phyloP scores from a whole-genome alignment of 2,888 invertebrate species.

The Trachelus tabidus region DNA sequence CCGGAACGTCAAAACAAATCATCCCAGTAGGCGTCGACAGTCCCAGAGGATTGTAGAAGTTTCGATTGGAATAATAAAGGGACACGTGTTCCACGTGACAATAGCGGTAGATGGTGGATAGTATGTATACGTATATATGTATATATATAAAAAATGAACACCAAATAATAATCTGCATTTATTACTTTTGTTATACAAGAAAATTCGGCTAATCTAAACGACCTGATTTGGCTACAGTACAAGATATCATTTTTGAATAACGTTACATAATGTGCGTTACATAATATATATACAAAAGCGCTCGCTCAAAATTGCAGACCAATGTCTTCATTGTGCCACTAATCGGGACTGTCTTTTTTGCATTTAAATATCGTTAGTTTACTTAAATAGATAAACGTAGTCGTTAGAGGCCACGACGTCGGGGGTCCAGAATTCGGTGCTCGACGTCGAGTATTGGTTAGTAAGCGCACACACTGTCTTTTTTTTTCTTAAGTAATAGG shows the following conservation, averaged over 20 bases:
- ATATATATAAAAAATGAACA: constrained; percentile 34
- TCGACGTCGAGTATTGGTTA: constrained; percentile 41
- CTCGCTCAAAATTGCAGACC: constrained; percentile 51
- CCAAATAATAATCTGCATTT: constrained; percentile 58
- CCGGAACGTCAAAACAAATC: not conserved
- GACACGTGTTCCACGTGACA: not conserved
- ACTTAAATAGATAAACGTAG: constrained; percentile 43
- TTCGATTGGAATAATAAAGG: not conserved
- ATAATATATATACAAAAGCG: constrained; percentile 63
- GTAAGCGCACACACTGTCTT: constrained; percentile 63
- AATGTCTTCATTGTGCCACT: constrained; percentile 44
- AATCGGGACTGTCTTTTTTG: constrained; percentile 57
- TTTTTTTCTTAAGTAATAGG: constrained; percentile 45
- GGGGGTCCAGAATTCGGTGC: constrained; percentile 31
- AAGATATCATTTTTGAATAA: constrained; percentile 43
- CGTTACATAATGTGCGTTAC: constrained; percentile 58
- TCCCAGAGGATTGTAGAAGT: not conserved
- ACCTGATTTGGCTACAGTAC: constrained; percentile 51
- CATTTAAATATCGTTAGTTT: constrained; percentile 35
- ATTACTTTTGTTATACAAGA: constrained; percentile 60
- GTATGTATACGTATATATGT: constrained; percentile 1
- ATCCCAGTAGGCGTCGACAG: not conserved
- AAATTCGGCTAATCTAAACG: constrained; percentile 51
- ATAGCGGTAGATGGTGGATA: not conserved
- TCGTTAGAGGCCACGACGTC: constrained; percentile 29